phyloP scores from a whole-genome alignment of 2,113 vertebrate genomes.

The Notarius lentiginosus region DNA sequence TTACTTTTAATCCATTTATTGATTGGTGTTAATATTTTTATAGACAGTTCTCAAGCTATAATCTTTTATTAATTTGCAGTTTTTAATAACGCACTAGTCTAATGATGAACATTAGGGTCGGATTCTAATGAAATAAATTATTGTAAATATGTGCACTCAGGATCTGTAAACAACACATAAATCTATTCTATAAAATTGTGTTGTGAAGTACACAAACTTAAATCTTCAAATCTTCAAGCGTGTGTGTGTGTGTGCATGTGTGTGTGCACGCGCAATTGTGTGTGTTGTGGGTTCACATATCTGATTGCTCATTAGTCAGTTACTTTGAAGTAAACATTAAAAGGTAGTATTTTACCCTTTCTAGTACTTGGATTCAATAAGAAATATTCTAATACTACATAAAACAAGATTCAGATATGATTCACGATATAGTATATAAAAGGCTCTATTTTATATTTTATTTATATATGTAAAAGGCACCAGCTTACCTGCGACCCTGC shows the following conservation, averaged over 20 bases:
- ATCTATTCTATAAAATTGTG: not conserved
- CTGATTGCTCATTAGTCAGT: conserved; percentile 20
- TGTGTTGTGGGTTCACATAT: conserved; percentile 40
- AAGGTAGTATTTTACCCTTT: not conserved
- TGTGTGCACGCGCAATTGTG: not conserved
- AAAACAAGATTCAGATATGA: not conserved
- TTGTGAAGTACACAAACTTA: not conserved
- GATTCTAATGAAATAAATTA: not conserved
- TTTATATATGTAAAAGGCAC: too few species aligned
- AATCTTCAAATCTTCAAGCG: not conserved
- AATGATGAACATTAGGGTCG: not conserved
- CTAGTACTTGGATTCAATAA: not conserved
- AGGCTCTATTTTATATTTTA: too few species aligned
- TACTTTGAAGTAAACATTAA: conserved; percentile 41
- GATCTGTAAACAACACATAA: not conserved
- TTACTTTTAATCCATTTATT: not conserved
- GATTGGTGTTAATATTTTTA: not conserved
- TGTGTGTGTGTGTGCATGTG: conserved; percentile 25
- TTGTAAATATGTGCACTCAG: not conserved
- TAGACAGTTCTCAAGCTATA: not conserved
- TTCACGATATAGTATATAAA: not conserved
- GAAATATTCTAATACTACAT: not conserved
- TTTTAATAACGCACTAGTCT: not conserved
- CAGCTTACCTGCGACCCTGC: too few species aligned
- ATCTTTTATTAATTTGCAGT: not conserved